Percentiles rank a stretch among this genome's conserved stretches.
These are phyloP conservation scores for Plebejus argus DNA, from an alignment of 2,888 invertebrate genomes.

Conservation along the genomic window DNA sequence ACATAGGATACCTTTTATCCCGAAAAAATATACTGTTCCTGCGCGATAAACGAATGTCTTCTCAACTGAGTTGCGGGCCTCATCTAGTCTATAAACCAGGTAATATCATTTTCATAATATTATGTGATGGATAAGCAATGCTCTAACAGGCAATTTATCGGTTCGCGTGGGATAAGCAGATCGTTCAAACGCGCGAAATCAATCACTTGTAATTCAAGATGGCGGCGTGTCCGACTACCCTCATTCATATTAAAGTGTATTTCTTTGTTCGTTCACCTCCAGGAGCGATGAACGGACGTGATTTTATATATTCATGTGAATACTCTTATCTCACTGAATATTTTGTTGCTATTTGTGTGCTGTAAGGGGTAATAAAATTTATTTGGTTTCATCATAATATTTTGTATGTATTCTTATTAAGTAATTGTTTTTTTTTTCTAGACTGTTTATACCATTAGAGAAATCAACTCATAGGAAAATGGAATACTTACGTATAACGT, in stretches of 20 bases:
- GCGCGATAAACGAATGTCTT: too few relatives aligned
- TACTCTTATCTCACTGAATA: background rate
- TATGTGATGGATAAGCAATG: background rate
- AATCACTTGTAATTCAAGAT: background rate
- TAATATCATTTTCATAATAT: background rate
- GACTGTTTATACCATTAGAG: too few relatives aligned
- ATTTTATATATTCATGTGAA: slow-evolving; percentile 16
- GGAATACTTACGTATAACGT: too few relatives aligned
- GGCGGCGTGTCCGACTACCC: background rate
- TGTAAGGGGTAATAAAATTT: background rate
- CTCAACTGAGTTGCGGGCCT: too few relatives aligned
- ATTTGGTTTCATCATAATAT: too few relatives aligned
- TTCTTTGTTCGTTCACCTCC: background rate
- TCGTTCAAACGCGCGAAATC: background rate
- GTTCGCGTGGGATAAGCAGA: background rate
- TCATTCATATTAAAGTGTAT: background rate
- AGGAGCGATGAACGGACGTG: background rate
- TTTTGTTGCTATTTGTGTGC: background rate
- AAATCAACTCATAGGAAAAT: too few relatives aligned
- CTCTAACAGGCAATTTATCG: background rate
- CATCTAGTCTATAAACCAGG: background rate
- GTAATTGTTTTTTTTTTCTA: too few relatives aligned
- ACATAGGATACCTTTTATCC: too few relatives aligned
- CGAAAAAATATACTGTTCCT: too few relatives aligned
- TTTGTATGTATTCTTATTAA: too few relatives aligned